Conservation (phyloP, 2,113 vertebrate species). For the Embiotoca jacksoni region DNA sequence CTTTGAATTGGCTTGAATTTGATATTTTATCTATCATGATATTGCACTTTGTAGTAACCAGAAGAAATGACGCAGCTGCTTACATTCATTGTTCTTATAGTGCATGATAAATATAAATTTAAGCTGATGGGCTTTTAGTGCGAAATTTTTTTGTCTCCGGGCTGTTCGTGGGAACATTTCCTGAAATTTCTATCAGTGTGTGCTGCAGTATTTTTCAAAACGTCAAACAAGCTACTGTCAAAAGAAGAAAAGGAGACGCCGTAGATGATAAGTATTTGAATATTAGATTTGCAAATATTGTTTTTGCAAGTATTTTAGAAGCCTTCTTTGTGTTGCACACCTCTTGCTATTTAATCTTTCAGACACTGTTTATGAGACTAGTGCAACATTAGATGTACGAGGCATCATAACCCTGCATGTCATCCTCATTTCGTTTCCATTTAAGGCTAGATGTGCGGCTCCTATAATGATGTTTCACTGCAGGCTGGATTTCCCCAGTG, state of each 20-base stretch:
- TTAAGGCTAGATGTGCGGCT: conserved; percentile 35
- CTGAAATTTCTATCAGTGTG: conserved; percentile 44
- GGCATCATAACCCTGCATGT: conserved; percentile 67
- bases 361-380: conserved; percentile 54
- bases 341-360: conserved; percentile 50
- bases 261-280: conserved; percentile 42
- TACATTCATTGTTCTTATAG: conserved; percentile 58
- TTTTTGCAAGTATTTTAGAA: conserved; percentile 52
- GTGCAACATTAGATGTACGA: conserved; percentile 38
- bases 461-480: conserved; percentile 20
- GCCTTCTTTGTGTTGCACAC: conserved; percentile 69
- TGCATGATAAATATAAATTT: conserved; percentile 70
- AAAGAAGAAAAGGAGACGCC: conserved; percentile 24
- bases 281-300: conserved; percentile 39
- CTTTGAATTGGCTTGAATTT: conserved; percentile 61
- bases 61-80: conserved; percentile 56
- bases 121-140: conserved; percentile 58
- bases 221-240: conserved; percentile 46
- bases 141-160: conserved; percentile 46
- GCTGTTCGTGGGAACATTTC: conserved; percentile 52
- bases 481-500: not conserved
- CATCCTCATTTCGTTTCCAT: conserved; percentile 62
- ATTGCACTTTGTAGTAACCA: conserved; percentile 66
- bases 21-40: conserved; percentile 40
- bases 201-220: conserved; percentile 56